A percentile compares a stretch with the other conserved stretches of the same genome.
phyloP scores from a whole-genome alignment of 2,797 vertebrate genomes.

The Micropoecilia bifurca region DNA sequence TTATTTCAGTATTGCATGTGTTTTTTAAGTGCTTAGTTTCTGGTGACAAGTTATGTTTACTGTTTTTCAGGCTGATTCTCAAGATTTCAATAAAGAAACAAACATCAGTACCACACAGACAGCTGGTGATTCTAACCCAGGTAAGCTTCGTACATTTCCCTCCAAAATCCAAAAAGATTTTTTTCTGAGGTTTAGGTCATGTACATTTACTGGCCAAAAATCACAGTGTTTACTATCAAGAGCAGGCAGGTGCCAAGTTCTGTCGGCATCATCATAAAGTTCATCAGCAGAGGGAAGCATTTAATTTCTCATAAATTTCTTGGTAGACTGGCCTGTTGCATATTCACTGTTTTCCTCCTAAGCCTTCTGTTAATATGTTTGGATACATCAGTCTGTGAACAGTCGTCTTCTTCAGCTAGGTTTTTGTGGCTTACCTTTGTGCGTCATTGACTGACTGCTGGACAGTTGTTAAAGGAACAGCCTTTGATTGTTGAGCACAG shows the following conservation, averaged over 20 bases:
- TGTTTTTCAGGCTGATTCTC: slow-evolving; percentile 60
- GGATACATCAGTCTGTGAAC: neutral
- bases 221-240: neutral
- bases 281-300: neutral
- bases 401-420: neutral
- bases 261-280: neutral
- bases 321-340: neutral
- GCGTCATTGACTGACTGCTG: neutral
- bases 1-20: neutral
- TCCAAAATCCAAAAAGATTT: neutral
- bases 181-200: neutral
- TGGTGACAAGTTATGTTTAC: slow-evolving; percentile 1
- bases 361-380: neutral
- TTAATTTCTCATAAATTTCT: neutral
- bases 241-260: neutral
- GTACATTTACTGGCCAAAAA: neutral
- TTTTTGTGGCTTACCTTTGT: neutral
- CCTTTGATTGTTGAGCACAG: neutral
- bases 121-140: slow-evolving; percentile 40
- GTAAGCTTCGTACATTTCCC: slow-evolving; percentile 43
- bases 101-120: slow-evolving; percentile 33
- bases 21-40: neutral
- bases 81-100: slow-evolving; percentile 47
- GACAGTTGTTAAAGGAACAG: neutral
- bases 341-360: neutral